Evolutionary conservation across 1,140 invertebrate genomes (phyloP).

Genomic region (Habropoda laboriosa): DNA sequence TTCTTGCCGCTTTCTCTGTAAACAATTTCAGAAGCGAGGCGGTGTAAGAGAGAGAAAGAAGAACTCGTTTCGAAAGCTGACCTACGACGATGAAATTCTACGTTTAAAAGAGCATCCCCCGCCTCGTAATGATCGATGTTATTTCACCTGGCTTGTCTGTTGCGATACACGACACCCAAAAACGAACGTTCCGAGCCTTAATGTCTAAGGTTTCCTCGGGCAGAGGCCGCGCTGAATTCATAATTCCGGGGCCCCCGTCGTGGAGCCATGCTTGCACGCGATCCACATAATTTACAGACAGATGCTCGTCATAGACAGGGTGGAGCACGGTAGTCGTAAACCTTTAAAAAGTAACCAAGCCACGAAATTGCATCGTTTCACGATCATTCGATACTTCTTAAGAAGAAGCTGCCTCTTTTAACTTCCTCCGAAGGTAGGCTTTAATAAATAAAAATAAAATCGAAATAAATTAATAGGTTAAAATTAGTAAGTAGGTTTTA

Average conservation of each 20-base stretch:
- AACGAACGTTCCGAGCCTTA: not conserved
- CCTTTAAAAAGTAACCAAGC: no score
- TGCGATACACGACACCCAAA: conserved; percentile 21
- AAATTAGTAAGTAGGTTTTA: no score
- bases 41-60: not conserved
- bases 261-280: not conserved
- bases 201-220: conserved; percentile 16
- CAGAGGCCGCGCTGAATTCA: not conserved
- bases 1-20: conserved; percentile 34
- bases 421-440: no score
- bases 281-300: not conserved
- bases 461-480: no score
- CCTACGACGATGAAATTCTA: not conserved
- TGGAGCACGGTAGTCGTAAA: not conserved
- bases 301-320: not conserved
- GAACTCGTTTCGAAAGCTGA: conserved; percentile 5
- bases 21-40: conserved; percentile 14
- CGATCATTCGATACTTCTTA: no score
- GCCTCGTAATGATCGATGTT: not conserved
- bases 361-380: no score
- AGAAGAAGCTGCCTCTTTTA: no score
- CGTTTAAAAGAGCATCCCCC: not conserved
- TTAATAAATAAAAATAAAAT: no score
- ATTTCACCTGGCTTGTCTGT: not conserved
- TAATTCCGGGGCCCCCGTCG: not conserved